Base-by-base conservation (phyloP, 2,888 invertebrate genomes). In the Trichopoda pennipes region DNA sequence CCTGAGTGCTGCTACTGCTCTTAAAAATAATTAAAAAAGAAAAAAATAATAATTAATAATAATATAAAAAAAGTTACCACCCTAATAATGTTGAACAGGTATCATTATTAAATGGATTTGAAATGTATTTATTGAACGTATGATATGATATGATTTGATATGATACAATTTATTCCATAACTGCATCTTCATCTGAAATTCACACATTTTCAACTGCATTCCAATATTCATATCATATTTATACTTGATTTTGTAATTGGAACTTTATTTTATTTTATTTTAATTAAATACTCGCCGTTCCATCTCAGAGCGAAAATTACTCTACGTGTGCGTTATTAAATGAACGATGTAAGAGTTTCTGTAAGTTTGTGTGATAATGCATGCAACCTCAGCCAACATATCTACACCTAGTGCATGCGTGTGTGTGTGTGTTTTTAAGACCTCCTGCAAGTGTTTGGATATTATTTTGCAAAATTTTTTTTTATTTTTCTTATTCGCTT, bases 201-300 rank as follows among this genome's bases (percentile, higher is more conserved):
- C 79, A 72, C 75, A 82, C 82, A 82, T 79, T 82, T 79, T 79
- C 61, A 79, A 79, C 72, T 60, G 79, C 82, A 82, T 82, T 82
- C 82, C 82, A 79, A 79, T 82, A 82, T 82, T 82, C 81, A 78
- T 78, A 78, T 82, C 79, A 82, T 75, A 79, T 79, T 79, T 79
- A 75, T 79, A 79, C 72, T 79, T 72, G 70, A 79, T 79, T 79
- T 82, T 82, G 82, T 82, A 82, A 82, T 82, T 82, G 82, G 72
- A 78, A 82, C 78, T 82, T 82, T 82, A 75, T 82, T 79, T 79
- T 82, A 75, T 82, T 79, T 79, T 78, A 79, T 78, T 82, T 82
- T 82, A 82, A 82, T 82, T 82, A 79, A 82, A 82, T 79, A 75
- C 66, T 72, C 66, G 60, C 28, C 42, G 47, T 38, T 49, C 23